Conservation (phyloP, 2,113 vertebrate species). For the Corythaixoides concolor region DNA sequence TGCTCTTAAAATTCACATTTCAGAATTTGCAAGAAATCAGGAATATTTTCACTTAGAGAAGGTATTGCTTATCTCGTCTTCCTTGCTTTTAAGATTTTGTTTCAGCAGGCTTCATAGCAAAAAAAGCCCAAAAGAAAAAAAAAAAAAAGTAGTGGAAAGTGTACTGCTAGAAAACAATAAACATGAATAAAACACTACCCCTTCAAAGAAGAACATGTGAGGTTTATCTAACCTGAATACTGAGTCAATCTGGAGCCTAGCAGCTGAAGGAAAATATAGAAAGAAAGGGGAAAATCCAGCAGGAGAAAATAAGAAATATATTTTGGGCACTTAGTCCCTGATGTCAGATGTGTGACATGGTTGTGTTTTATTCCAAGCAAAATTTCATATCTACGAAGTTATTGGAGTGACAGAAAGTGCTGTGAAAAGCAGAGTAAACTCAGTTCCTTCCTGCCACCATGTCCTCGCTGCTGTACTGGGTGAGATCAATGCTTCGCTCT, state of each 20-base stretch:
- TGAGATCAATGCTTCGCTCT: not conserved
- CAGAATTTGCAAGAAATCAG: not conserved
- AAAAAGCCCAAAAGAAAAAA: not conserved
- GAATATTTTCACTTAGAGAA: not conserved
- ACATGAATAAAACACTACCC: conserved; percentile 66
- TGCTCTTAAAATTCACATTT: not conserved
- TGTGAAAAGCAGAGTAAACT: not conserved
- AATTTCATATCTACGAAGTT: not conserved
- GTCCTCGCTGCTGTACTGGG: not conserved
- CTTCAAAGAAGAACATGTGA: conserved; percentile 52
- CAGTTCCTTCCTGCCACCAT: not conserved
- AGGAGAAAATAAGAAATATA: not conserved
- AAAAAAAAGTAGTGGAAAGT: not conserved
- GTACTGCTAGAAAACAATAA: conserved; percentile 47
- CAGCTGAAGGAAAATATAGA: conserved; percentile 8
- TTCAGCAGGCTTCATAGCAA: not conserved
- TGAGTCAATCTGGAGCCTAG: conserved; percentile 6
- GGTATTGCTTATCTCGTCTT: not conserved
- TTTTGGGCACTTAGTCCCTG: not conserved
- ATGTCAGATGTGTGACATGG: not conserved
- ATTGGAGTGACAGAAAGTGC: not conserved
- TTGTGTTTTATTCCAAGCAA: not conserved
- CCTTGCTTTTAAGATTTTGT: conserved; percentile 10
- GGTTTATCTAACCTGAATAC: conserved; percentile 53
- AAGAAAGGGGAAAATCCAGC: not conserved